phyloP scores from a whole-genome alignment of 1,140 invertebrate species.

The Cyphomyrmex costatus region DNA sequence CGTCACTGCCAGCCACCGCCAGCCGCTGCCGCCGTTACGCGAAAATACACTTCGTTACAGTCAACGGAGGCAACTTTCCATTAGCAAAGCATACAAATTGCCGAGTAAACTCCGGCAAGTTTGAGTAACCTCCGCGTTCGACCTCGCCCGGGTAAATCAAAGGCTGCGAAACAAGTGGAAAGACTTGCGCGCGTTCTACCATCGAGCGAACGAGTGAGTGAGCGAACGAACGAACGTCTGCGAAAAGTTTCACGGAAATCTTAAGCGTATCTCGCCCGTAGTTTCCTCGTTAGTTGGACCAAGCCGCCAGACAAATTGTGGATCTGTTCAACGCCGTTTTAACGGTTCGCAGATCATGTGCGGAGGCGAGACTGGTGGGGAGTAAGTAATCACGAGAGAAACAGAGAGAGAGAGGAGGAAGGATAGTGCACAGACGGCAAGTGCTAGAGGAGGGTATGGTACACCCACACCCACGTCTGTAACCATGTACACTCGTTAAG shows the following conservation, averaged over 20 bases:
- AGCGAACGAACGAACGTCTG: constrained; percentile 20
- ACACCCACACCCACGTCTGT: constrained; percentile 36
- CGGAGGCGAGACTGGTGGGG: constrained; percentile 54
- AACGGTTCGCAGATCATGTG: constrained; percentile 71
- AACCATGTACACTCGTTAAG: constrained; percentile 80
- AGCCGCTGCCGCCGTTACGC: constrained; percentile 60
- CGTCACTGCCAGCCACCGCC: constrained; percentile 31
- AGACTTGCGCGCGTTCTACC: constrained; percentile 62
- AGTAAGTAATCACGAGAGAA: constrained; percentile 55
- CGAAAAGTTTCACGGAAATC: constrained; percentile 67
- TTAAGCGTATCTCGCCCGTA: constrained; percentile 68
- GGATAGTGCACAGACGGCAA: constrained; percentile 17
- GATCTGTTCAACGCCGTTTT: constrained; percentile 66
- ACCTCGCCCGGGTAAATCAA: constrained; percentile 65
- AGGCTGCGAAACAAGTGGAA: constrained; percentile 74
- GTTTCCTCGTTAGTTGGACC: constrained; percentile 75
- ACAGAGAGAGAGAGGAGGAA: constrained; percentile 21
- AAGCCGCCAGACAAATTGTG: constrained; percentile 73
- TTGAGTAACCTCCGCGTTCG: constrained; percentile 68
- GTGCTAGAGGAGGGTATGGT: constrained; percentile 5
- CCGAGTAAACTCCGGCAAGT: constrained; percentile 67
- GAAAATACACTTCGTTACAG: constrained; percentile 66
- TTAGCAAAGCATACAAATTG: constrained; percentile 74
- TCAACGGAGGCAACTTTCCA: constrained; percentile 67
- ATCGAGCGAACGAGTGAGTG: background rate